Percentiles rank a stretch among this genome's conserved stretches.
These are phyloP conservation scores for Mola mola DNA, from an alignment of 2,113 vertebrate genomes.

Conservation along the genomic window DNA sequence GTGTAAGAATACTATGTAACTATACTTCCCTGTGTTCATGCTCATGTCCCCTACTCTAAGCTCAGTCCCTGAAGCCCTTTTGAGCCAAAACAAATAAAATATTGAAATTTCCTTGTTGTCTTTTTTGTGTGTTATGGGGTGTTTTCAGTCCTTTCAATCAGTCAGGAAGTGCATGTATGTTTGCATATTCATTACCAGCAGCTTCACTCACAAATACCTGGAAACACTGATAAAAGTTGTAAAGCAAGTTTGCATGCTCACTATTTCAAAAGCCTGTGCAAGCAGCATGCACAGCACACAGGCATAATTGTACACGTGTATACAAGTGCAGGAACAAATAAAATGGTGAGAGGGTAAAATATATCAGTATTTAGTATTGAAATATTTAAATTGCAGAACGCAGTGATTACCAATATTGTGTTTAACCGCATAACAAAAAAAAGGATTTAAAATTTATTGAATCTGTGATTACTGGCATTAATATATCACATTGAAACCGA, in stretches of 20 bases:
- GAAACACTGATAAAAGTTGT: slow-evolving; percentile 35
- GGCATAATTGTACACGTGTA: neutral
- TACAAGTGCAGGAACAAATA: neutral
- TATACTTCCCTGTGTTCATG: slow-evolving; percentile 7
- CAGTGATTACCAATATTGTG: neutral
- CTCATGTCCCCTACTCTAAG: slow-evolving; percentile 32
- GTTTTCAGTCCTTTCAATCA: slow-evolving; percentile 30
- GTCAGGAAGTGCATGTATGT: slow-evolving; percentile 44
- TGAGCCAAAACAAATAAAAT: slow-evolving; percentile 55
- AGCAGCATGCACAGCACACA: neutral
- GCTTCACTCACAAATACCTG: slow-evolving; percentile 24
- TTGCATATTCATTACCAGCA: slow-evolving; percentile 45
- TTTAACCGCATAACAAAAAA: too few species aligned
- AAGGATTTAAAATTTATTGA: too few species aligned
- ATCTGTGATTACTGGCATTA: too few species aligned
- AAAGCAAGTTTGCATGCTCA: neutral
- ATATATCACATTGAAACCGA: too few species aligned
- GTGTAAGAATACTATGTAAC: neutral
- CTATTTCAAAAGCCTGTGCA: slow-evolving; percentile 10
- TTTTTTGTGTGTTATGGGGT: slow-evolving; percentile 17
- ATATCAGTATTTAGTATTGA: neutral
- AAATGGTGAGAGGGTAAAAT: neutral
- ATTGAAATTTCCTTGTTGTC: slow-evolving; percentile 64
- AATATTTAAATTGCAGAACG: neutral
- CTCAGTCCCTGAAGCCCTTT: slow-evolving; percentile 27